Evolutionary conservation across 2,797 vertebrate species (phyloP).

Genomic region (Hyperoplus immaculatus): DNA sequence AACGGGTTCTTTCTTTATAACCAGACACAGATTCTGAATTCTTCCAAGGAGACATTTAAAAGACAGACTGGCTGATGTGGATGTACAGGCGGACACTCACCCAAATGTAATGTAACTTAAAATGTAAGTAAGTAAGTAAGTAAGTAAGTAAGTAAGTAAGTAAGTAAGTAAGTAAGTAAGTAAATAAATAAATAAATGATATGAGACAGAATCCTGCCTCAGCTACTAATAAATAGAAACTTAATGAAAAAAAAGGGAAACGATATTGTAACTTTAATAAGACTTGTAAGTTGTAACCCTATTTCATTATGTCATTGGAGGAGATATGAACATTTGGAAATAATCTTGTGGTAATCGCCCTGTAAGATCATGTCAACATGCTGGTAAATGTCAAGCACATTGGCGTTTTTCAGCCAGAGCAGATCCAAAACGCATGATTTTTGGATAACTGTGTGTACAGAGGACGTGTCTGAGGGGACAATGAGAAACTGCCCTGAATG

Average conservation of each 20-base stretch:
- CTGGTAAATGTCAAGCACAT: constrained; percentile 79
- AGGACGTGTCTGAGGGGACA: constrained; percentile 59
- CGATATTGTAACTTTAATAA: constrained; percentile 51
- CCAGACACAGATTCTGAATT: background rate
- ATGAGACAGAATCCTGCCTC: constrained; percentile 19
- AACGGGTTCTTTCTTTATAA: no score
- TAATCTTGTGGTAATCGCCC: constrained; percentile 76
- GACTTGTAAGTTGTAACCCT: constrained; percentile 42
- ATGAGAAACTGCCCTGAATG: constrained; percentile 29
- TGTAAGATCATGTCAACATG: constrained; percentile 76
- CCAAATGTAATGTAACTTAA: constrained; percentile 17
- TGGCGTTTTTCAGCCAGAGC: constrained; percentile 70
- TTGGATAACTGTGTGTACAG: constrained; percentile 56
- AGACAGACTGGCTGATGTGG: constrained; percentile 6
- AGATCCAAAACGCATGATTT: constrained; percentile 40
- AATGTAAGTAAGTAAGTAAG: constrained; percentile 23
- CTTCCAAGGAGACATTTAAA: constrained; percentile 29
- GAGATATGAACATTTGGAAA: constrained; percentile 79
- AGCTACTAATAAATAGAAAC: constrained; percentile 25
- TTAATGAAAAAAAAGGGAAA: constrained; percentile 35
- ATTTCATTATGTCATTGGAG: constrained; percentile 60
- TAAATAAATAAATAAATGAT: constrained; percentile 13
- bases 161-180: constrained; percentile 16
- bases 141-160: constrained; percentile 14
- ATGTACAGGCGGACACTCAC: background rate